Conservation (phyloP, 92 coral and sea anemone species). For the Epizoanthus illoricatus region DNA sequence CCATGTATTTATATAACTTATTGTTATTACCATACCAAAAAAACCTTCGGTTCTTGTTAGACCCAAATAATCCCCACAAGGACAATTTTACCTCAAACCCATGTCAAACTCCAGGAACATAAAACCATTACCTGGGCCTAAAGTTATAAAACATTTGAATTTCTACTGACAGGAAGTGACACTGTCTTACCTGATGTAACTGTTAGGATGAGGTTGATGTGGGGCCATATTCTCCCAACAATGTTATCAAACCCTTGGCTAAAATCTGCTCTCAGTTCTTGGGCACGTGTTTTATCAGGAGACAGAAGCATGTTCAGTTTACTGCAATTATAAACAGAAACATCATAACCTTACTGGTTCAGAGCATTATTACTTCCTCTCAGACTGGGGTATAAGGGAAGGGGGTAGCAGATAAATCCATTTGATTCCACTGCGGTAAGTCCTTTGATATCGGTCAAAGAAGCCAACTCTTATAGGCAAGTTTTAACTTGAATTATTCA, state of each 20-base stretch:
- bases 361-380: not conserved
- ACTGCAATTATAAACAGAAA: constrained; percentile 21
- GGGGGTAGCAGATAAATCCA: too few species aligned
- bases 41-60: not conserved
- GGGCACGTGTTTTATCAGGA: constrained; percentile 51
- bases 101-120: too few species aligned
- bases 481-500: too few species aligned
- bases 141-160: not conserved
- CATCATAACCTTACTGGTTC: not conserved
- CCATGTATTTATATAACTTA: too few species aligned
- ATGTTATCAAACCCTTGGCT: constrained; percentile 48
- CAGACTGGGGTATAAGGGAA: not conserved
- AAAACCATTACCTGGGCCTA: too few species aligned
- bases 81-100: too few species aligned
- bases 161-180: not conserved
- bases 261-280: constrained; percentile 44
- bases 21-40: too few species aligned
- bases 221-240: constrained; percentile 57
- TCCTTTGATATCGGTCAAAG: too few species aligned
- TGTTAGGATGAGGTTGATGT: constrained; percentile 46
- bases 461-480: too few species aligned
- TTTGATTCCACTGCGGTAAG: too few species aligned
- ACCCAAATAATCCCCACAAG: not conserved
- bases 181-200: constrained; percentile 49
- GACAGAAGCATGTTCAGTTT: constrained; percentile 46